Evolutionary conservation across 92 coral and sea anemone species (phyloP), one percentile per base, ranked within the genome.

Genomic region (Porites cylindrica): DNA sequence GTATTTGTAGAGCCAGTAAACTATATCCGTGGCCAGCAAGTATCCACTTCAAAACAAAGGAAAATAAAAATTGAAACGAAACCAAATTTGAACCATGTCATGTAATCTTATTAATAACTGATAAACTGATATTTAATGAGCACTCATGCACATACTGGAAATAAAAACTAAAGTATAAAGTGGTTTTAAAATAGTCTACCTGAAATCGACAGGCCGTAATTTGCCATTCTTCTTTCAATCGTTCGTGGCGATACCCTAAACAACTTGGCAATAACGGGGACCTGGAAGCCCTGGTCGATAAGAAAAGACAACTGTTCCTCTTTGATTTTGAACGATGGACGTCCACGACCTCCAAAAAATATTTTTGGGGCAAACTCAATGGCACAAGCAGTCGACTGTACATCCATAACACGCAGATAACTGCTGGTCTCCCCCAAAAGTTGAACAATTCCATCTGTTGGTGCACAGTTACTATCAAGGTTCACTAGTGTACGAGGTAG

Each of bases 361-460:
- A 77, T 63, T 63, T 63, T 75, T 43, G 64, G 77, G 60, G 24
- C 24, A 23, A 29, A 7, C 66, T 72, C 26, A 26, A 71, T 70
- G 80, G 79, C 71, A 60, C 51, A 71, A 76, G 61, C 47, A 84
- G 75, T 26, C 17, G 74, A 84, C 11, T 50, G 29, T 53, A 70
- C 26, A 8, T 63, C 82, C 18, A 72, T 70, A 51, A 61, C 32
- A 62, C 54, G 52, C n/a, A 63, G 88, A 24, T 75, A 61, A 51
- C 73, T 0, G 68, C 74, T 82, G 74, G 91, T 78, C 76, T 76
- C 88, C 74, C 82, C 82, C 70, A 88, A 82, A 82, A 75, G 84
- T 76, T 70, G 88, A 88, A 76, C 86, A 82, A 66, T 88, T 76
- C 68, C 91, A 54, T 88, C 83, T 73, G 59, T 82, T 77, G 76